Conservation (phyloP, 2,797 vertebrate species). For the Lacerta agilis region DNA sequence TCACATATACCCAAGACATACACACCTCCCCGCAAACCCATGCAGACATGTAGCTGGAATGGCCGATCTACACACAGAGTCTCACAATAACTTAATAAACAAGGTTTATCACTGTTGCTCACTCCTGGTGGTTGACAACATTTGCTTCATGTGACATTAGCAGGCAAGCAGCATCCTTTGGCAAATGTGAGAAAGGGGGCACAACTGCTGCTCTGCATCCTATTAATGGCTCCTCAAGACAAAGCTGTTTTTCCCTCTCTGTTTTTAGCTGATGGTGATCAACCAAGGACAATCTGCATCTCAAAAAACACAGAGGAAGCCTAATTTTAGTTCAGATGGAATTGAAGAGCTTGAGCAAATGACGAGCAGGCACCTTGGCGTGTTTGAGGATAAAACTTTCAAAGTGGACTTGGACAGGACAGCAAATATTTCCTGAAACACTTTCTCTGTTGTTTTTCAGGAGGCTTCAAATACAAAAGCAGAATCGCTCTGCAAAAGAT, state of each 20-base stretch:
- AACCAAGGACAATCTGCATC: slow-evolving; percentile 57
- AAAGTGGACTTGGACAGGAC: slow-evolving; percentile 31
- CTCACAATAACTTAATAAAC: too few relatives aligned
- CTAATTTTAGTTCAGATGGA: slow-evolving; percentile 68
- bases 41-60: too few relatives aligned
- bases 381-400: slow-evolving; percentile 32
- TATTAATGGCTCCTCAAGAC: background rate
- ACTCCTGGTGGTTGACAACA: too few relatives aligned
- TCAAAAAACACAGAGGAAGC: slow-evolving; percentile 58
- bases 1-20: too few relatives aligned
- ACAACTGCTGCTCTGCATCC: background rate
- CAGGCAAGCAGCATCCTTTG: background rate
- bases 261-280: slow-evolving; percentile 52
- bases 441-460: background rate
- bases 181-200: background rate
- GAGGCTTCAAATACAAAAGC: background rate
- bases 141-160: too few relatives aligned
- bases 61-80: too few relatives aligned
- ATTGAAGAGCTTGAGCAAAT: slow-evolving; percentile 58
- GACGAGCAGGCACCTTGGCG: slow-evolving; percentile 49
- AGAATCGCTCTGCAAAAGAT: background rate
- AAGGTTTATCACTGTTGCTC: too few relatives aligned
- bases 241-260: background rate
- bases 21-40: too few relatives aligned
- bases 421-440: background rate